Evolutionary conservation across 1,140 invertebrate species (phyloP).

Genomic region (Charaxes varanes): DNA sequence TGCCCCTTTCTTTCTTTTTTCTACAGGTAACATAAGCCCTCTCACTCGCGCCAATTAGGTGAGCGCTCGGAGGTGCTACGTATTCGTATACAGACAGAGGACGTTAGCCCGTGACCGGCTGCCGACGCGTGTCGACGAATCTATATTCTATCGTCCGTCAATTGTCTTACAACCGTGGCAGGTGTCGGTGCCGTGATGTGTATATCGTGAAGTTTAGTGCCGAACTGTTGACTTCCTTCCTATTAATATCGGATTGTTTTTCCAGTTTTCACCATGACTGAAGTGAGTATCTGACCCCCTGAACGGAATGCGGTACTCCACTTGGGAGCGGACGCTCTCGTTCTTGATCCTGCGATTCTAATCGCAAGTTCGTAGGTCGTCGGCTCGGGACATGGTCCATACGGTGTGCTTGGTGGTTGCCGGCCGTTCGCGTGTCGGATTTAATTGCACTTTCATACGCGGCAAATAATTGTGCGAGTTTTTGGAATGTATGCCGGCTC

Average conservation of each 20-base stretch:
- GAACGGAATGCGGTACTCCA: constrained; percentile 42
- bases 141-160: constrained; percentile 24
- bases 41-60: constrained; percentile 51
- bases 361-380: constrained; percentile 57
- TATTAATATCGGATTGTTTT: constrained; percentile 34
- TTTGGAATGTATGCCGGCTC: constrained; percentile 31
- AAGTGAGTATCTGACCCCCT: constrained; percentile 51
- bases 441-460: constrained; percentile 20
- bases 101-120: constrained; percentile 52
- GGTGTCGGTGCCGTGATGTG: constrained; percentile 55
- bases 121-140: constrained; percentile 30
- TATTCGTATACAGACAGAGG: constrained; percentile 34
- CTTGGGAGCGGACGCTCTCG: constrained; percentile 27
- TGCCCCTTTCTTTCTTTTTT: constrained; percentile 42
- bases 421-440: constrained; percentile 17
- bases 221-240: constrained; percentile 34
- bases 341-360: constrained; percentile 32
- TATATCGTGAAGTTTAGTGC: constrained; percentile 47
- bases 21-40: constrained; percentile 38
- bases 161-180: constrained; percentile 36
- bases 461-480: constrained; percentile 27
- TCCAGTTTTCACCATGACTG: constrained; percentile 44
- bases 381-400: constrained; percentile 28
- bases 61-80: constrained; percentile 39
- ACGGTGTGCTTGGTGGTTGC: constrained; percentile 9